Evolutionary conservation across 2,797 vertebrate genomes (phyloP).

Genomic region (Pantherophis vulpinus): DNA sequence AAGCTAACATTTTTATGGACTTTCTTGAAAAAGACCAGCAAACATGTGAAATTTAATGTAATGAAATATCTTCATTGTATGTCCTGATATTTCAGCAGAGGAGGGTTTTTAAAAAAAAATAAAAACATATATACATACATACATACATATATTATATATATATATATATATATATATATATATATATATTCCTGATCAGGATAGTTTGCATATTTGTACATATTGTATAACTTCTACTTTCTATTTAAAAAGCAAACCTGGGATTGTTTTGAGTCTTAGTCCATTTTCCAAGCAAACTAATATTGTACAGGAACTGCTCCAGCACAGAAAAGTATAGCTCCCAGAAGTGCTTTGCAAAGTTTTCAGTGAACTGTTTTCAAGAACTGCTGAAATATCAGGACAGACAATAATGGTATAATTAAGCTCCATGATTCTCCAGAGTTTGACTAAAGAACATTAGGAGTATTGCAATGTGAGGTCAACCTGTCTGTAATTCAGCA

Average conservation of each 20-base stretch:
- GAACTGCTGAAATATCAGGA: background rate
- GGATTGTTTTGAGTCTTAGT: background rate
- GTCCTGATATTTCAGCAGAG: background rate
- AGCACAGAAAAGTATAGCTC: background rate
- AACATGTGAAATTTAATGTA: background rate
- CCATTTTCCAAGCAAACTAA: background rate
- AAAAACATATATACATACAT: background rate
- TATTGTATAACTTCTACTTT: background rate
- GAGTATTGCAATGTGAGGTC: background rate
- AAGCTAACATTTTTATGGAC: background rate
- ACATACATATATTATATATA: too few species aligned
- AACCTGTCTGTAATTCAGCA: background rate
- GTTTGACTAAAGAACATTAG: background rate
- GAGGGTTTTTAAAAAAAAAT: background rate
- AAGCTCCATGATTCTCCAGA: background rate
- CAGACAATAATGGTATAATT: background rate
- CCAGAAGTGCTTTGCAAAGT: background rate
- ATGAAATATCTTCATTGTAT: background rate
- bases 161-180: too few species aligned
- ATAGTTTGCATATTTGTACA: background rate
- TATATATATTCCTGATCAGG: background rate
- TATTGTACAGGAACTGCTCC: background rate
- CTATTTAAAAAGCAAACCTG: background rate
- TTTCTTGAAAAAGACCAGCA: background rate
- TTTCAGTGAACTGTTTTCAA: background rate